Conservation (phyloP, 2,797 vertebrate genomes). For the Luscinia luscinia region DNA sequence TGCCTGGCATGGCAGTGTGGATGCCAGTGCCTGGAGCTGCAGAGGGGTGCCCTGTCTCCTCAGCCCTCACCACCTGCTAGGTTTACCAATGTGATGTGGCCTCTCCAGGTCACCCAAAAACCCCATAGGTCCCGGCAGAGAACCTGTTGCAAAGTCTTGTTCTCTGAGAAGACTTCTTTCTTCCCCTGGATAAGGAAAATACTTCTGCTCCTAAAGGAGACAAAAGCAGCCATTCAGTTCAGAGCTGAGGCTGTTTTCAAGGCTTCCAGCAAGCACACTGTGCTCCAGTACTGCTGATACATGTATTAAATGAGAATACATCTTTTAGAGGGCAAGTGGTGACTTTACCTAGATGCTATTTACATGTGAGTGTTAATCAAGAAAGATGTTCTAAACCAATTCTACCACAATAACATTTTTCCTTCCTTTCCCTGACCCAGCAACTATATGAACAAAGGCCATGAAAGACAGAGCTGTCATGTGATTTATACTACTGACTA, state of each 20-base stretch:
- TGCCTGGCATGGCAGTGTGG: neutral
- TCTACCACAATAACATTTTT: neutral
- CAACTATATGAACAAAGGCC: neutral
- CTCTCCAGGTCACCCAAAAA: neutral
- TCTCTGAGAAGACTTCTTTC: slow-evolving; percentile 26
- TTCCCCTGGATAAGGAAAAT: neutral
- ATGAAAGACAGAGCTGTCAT: neutral
- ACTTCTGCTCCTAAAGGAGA: neutral
- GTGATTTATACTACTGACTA: neutral
- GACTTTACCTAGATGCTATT: neutral
- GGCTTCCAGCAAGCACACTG: neutral
- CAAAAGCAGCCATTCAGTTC: slow-evolving; percentile 15
- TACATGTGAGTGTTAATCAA: neutral
- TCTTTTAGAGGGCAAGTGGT: neutral
- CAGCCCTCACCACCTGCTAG: accelerated
- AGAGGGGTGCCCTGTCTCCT: neutral
- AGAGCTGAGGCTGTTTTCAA: neutral
- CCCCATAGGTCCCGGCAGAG: neutral
- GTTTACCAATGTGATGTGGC: accelerated
- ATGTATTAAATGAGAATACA: neutral
- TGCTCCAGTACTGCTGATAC: neutral
- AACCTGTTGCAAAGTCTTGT: neutral
- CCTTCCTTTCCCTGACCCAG: neutral
- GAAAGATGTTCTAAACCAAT: neutral
- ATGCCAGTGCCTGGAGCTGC: neutral